Conservation (phyloP, 2,797 vertebrate species). For the Cossypha dichroa region DNA sequence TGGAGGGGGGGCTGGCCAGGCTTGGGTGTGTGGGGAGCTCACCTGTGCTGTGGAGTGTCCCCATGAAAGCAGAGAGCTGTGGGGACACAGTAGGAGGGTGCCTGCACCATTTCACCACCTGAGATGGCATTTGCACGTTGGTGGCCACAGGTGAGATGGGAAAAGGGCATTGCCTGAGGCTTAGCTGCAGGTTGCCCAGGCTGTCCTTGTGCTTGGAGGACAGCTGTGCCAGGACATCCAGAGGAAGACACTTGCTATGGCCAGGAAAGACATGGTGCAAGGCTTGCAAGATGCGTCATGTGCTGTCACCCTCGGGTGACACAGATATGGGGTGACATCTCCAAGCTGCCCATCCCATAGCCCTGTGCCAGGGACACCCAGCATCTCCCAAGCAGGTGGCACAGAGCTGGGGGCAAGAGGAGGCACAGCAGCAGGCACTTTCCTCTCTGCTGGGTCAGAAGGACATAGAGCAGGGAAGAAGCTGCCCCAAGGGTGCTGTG, state of each 20-base stretch:
- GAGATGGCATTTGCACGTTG: background rate
- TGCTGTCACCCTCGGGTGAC: accelerated
- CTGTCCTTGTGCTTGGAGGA: background rate
- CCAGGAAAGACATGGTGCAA: accelerated
- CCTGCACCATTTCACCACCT: background rate
- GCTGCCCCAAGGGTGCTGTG: background rate
- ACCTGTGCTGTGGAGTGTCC: too few species aligned
- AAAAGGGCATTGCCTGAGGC: background rate
- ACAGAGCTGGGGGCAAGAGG: background rate
- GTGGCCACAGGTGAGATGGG: background rate
- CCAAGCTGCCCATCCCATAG: background rate
- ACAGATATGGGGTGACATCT: background rate
- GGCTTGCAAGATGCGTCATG: accelerated
- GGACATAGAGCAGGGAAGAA: background rate
- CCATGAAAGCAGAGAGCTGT: too few species aligned
- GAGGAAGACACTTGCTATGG: background rate
- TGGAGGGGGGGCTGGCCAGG: too few species aligned
- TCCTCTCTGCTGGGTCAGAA: background rate
- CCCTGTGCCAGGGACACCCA: background rate
- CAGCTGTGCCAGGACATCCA: background rate
- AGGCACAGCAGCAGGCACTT: background rate
- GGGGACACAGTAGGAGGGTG: background rate
- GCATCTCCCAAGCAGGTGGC: background rate
- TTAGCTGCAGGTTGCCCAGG: background rate
- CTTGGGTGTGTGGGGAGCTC: too few species aligned